Evolutionary conservation across 1,140 invertebrate species (phyloP).

Genomic region (Ceratina australensis): DNA sequence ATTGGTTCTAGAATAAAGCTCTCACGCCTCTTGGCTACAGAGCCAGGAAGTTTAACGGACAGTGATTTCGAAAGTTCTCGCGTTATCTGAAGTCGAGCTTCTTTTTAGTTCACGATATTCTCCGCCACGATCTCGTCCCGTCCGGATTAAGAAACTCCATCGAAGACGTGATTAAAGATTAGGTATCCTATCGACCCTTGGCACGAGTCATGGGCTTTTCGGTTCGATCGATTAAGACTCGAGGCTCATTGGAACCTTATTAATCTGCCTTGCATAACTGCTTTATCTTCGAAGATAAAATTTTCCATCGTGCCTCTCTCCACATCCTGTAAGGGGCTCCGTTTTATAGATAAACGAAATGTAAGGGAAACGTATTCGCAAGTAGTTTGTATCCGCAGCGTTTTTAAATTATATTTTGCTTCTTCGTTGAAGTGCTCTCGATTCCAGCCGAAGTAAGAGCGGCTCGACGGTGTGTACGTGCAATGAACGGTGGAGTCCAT

Average conservation of each 20-base stretch:
- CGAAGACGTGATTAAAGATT: constrained; percentile 62
- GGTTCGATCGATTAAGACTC: constrained; percentile 58
- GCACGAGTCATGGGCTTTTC: constrained; percentile 32
- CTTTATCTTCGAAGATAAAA: constrained; percentile 23
- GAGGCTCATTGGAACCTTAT: constrained; percentile 53
- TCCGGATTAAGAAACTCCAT: constrained; percentile 63
- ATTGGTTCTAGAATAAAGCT: constrained; percentile 51
- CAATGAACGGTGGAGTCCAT: constrained; percentile 35
- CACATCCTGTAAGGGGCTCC: too few relatives aligned
- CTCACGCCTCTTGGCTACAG: constrained; percentile 26
- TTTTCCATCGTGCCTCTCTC: neutral
- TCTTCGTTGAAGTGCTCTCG: neutral
- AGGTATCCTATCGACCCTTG: constrained; percentile 39
- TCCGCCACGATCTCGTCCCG: constrained; percentile 42
- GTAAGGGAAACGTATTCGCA: too few relatives aligned
- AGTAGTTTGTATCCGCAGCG: neutral
- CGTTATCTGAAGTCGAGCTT: constrained; percentile 45
- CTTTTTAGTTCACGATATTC: constrained; percentile 53
- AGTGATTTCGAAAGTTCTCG: constrained; percentile 54
- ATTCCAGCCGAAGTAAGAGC: constrained; percentile 7
- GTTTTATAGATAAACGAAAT: neutral
- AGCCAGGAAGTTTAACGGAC: constrained; percentile 49
- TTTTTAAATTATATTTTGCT: neutral
- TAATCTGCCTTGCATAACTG: constrained; percentile 36
- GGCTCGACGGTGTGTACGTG: constrained; percentile 22